Conservation (phyloP, 2,888 invertebrate species). For the Malacosoma neustria region DNA sequence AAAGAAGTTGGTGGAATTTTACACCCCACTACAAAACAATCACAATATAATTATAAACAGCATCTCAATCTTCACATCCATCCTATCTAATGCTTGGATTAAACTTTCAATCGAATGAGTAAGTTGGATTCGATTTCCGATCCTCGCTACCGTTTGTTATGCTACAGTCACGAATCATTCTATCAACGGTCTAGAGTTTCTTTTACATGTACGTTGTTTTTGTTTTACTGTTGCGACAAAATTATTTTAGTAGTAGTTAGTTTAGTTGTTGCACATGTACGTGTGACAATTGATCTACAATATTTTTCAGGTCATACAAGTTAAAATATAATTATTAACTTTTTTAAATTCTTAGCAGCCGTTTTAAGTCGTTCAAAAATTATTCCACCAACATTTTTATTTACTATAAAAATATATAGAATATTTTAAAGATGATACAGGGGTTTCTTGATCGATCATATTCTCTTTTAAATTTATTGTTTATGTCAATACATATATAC, state of each 20-base stretch:
- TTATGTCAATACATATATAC: no score
- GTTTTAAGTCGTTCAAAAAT: no score
- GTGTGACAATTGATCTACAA: no score
- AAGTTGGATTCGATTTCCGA: slow-evolving; percentile 68
- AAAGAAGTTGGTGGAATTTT: no score
- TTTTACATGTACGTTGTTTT: slow-evolving; percentile 13
- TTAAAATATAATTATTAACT: no score
- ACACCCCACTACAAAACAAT: neutral
- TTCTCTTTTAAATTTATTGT: no score
- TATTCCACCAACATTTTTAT: no score
- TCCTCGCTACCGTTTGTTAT: slow-evolving; percentile 53
- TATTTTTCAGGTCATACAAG: no score
- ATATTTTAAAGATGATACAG: no score
- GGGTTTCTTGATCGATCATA: no score
- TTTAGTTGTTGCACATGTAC: neutral
- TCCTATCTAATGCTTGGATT: slow-evolving; percentile 57
- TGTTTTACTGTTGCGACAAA: slow-evolving; percentile 7
- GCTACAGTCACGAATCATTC: slow-evolving; percentile 53
- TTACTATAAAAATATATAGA: no score
- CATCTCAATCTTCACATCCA: slow-evolving; percentile 42
- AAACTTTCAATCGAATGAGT: slow-evolving; percentile 67
- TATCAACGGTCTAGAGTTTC: slow-evolving; percentile 32
- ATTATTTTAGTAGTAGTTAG: slow-evolving; percentile 5
- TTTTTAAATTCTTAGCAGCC: no score
- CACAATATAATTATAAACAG: slow-evolving; percentile 6